These are phyloP conservation scores for Poeciliopsis paucimaculata DNA, from an alignment of 2,797 vertebrate species.

Conservation along the genomic window DNA sequence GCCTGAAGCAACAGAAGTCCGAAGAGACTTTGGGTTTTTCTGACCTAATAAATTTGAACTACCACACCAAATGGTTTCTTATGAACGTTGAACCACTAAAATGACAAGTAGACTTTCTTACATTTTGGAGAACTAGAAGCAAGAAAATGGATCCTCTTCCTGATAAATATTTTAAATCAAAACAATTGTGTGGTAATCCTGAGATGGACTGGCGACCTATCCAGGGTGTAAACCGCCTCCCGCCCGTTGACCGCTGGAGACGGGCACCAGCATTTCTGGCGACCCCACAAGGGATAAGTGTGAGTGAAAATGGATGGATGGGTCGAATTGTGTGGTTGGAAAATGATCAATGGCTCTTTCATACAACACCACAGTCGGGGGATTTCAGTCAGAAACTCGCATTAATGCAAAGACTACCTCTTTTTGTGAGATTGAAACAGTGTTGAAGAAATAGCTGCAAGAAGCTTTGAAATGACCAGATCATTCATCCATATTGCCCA, in stretches of 20 bases:
- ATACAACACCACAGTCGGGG: neutral
- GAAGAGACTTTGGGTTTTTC: neutral
- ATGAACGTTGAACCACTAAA: neutral
- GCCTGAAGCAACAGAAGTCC: neutral
- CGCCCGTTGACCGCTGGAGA: no score
- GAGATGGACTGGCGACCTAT: no score
- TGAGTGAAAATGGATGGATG: no score
- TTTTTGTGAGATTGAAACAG: neutral
- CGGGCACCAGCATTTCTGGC: no score
- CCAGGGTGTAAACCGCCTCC: no score
- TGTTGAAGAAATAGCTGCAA: neutral
- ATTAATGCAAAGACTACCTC: neutral
- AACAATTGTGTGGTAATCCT: neutral
- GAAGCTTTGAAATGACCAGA: slow-evolving; percentile 3
- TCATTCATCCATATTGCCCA: neutral
- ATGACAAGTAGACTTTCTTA: neutral
- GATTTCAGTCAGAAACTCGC: neutral
- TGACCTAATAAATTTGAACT: neutral
- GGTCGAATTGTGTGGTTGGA: neutral
- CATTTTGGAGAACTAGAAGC: neutral
- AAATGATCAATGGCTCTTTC: neutral
- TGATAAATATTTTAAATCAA: neutral
- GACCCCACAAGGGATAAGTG: no score
- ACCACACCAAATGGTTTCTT: slow-evolving; percentile 1
- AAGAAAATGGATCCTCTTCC: neutral